phyloP scores from a whole-genome alignment of 2,888 invertebrate genomes.

The Vesta saturnalis region DNA sequence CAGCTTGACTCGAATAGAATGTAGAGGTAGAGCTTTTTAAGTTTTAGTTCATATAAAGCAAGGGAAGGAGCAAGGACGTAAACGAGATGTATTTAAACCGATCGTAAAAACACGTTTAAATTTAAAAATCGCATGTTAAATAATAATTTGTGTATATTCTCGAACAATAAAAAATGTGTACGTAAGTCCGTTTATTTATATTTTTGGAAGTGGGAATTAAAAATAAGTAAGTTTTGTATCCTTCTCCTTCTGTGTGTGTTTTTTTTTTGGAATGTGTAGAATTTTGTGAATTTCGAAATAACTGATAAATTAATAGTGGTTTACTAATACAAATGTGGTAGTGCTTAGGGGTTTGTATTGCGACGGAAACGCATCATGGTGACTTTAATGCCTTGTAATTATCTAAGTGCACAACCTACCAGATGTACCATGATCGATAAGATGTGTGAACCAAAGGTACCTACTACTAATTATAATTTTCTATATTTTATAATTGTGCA shows the following conservation, averaged over 20 bases:
- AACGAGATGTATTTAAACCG: not conserved
- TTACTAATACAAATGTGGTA: slow-evolving; percentile 13
- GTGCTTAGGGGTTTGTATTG: slow-evolving; percentile 8
- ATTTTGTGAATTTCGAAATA: slow-evolving; percentile 9
- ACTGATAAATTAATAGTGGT: not conserved
- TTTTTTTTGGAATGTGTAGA: slow-evolving; percentile 1
- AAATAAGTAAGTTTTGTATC: slow-evolving; percentile 15
- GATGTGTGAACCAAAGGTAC: slow-evolving; percentile 62
- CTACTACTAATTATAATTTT: no score
- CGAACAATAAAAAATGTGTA: slow-evolving; percentile 27
- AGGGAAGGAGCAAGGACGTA: slow-evolving; percentile 6
- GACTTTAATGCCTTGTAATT: slow-evolving; percentile 75
- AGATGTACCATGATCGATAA: slow-evolving; percentile 62
- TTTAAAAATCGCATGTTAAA: not conserved
- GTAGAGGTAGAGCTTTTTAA: slow-evolving; percentile 29
- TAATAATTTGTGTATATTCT: not conserved
- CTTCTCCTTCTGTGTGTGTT: not conserved
- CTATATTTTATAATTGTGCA: not conserved
- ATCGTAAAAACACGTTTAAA: not conserved
- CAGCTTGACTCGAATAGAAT: slow-evolving; percentile 26
- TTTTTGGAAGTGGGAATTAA: slow-evolving; percentile 35
- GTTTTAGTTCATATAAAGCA: slow-evolving; percentile 26
- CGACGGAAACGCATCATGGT: slow-evolving; percentile 62
- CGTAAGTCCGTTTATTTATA: slow-evolving; percentile 37
- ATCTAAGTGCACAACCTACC: slow-evolving; percentile 68